Evolutionary conservation across 2,113 vertebrate genomes (phyloP).

Genomic region (Eurystomus gularis): DNA sequence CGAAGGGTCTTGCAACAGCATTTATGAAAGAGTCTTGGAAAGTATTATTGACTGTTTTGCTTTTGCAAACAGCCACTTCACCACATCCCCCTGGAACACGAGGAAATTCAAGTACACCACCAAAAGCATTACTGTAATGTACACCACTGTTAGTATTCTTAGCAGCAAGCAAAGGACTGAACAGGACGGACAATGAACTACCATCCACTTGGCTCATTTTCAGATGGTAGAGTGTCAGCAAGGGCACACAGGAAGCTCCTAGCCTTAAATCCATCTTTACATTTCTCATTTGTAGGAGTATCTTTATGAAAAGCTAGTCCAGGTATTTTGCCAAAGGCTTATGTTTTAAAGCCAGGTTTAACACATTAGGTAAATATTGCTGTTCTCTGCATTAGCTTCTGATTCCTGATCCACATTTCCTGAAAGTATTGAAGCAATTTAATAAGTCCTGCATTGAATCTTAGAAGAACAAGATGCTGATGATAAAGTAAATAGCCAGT

Average conservation of each 20-base stretch:
- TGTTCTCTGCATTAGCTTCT: background rate
- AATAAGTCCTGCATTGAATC: background rate
- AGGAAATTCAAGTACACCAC: background rate
- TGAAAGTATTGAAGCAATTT: background rate
- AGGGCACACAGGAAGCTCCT: background rate
- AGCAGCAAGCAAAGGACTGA: slow-evolving; percentile 18
- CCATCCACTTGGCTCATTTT: background rate
- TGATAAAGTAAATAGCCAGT: background rate
- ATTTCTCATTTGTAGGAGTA: background rate
- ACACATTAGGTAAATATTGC: fast-evolving
- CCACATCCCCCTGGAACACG: background rate
- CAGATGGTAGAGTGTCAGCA: background rate
- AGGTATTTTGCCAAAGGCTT: background rate
- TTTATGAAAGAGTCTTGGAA: background rate
- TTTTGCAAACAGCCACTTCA: background rate
- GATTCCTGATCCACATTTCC: background rate
- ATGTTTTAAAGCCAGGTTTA: background rate
- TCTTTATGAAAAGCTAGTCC: background rate
- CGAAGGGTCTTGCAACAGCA: background rate
- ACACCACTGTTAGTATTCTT: slow-evolving; percentile 34
- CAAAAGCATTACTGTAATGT: background rate
- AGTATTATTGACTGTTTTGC: background rate
- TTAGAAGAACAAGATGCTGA: background rate
- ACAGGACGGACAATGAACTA: background rate
- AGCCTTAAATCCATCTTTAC: background rate